Percentiles rank a stretch among this genome's conserved stretches.
Evolutionary conservation across 2,888 invertebrate genomes (phyloP).

Genomic region (Latrodectus hesperus): DNA sequence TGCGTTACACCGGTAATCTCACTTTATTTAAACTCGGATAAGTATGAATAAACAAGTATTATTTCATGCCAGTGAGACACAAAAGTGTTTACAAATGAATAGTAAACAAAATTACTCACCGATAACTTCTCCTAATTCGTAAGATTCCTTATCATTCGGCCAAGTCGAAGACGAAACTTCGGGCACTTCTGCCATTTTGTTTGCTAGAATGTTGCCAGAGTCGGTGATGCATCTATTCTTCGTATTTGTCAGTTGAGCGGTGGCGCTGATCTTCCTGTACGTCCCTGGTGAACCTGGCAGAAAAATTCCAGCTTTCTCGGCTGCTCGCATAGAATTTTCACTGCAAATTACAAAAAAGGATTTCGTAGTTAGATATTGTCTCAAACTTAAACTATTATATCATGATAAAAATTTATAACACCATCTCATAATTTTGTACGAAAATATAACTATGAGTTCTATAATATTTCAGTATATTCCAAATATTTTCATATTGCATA

Average conservation of each 20-base stretch:
- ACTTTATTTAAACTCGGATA: background rate
- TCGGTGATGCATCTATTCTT: conserved; percentile 72
- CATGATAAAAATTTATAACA: no score
- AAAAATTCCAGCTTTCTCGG: conserved; percentile 51
- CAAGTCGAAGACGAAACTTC: conserved; percentile 76
- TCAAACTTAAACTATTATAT: background rate
- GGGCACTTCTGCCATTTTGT: conserved; percentile 77
- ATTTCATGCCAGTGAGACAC: background rate
- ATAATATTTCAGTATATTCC: no score
- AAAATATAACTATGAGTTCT: no score
- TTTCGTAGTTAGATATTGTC: background rate
- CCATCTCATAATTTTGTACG: no score
- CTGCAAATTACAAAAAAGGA: conserved; percentile 14
- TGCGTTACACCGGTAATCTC: conserved; percentile 17
- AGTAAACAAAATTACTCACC: conserved; percentile 80
- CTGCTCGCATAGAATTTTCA: conserved; percentile 35
- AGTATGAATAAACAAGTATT: background rate
- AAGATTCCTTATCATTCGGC: conserved; percentile 93
- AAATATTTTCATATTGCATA: no score
- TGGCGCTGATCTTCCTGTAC: conserved; percentile 70
- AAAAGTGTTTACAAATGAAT: background rate
- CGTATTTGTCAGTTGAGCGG: conserved; percentile 56
- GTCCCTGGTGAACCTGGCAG: conserved; percentile 68
- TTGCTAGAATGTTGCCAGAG: conserved; percentile 79
- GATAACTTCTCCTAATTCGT: conserved; percentile 94